Percentiles rank a stretch among this genome's conserved stretches.
Evolutionary conservation across 2,888 invertebrate species (phyloP).

Genomic region (Leptinotarsa rubiginosa): DNA sequence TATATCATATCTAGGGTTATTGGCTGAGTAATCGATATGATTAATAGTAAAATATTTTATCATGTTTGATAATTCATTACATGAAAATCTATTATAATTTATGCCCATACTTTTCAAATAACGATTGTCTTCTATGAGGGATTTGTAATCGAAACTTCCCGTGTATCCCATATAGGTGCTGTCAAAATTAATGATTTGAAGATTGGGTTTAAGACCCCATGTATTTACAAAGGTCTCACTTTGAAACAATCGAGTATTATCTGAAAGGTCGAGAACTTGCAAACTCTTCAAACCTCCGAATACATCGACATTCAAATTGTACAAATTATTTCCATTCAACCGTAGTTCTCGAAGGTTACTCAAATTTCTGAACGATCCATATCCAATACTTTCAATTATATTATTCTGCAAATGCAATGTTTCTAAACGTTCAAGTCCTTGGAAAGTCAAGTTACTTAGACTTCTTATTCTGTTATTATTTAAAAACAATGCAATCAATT

Average conservation of each 20-base stretch:
- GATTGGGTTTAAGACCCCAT: slow-evolving; percentile 4
- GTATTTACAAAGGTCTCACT: neutral
- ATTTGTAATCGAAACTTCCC: neutral
- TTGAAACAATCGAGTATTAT: slow-evolving; percentile 8
- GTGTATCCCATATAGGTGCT: slow-evolving; percentile 1
- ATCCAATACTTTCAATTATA: neutral
- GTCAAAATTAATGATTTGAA: neutral
- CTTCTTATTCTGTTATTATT: neutral
- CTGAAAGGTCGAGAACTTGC: neutral
- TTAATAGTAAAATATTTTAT: neutral
- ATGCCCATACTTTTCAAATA: neutral
- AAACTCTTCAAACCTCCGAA: neutral
- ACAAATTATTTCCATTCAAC: neutral
- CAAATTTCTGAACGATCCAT: neutral
- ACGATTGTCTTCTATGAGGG: neutral
- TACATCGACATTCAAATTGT: neutral
- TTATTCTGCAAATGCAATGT: slow-evolving; percentile 15
- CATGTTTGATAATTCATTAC: slow-evolving; percentile 5
- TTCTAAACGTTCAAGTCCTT: neutral
- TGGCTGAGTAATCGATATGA: neutral
- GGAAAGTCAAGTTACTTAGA: neutral
- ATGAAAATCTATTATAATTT: slow-evolving; percentile 19
- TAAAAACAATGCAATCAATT: neutral
- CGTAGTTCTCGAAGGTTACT: slow-evolving; percentile 3
- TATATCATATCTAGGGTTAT: slow-evolving; percentile 5